Evolutionary conservation across 2,888 invertebrate species (phyloP), one percentile per base, ranked within the genome.

Genomic region (Thera britannica): DNA sequence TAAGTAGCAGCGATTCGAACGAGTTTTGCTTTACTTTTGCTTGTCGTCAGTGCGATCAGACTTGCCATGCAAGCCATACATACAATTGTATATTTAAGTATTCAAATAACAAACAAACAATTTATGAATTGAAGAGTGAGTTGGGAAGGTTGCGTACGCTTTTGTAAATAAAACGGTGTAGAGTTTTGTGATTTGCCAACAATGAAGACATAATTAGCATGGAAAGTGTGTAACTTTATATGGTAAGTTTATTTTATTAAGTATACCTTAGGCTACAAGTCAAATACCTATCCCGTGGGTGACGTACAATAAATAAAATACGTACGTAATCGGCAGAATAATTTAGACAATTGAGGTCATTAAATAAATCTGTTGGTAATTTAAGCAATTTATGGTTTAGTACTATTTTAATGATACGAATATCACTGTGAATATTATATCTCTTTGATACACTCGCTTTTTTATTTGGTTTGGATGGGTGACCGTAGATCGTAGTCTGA

Each of bases 1-100:
- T 11, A 59, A 56, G 49, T 38, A 3, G 54, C 23, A 52, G 12
- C 36, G 35, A 11, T n/a, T 11, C 49, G 12, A 35, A 55, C 62
- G 12, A 36, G 67, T 62, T 60, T 54, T 12, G 48, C 46, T 34
- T 8, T 38, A 38, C 46, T 34, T 8, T 38, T 35, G 2, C 23
- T 34, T 4, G 2, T 9, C 55, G 48, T 61, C 66, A 61, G 61
- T 66, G 34, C 54, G 41, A 58, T 41, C 48, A 35, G 11, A 5
- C n/a, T 35, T 8, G 41, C 23, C 56, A 56, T 41, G 4, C 58
- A 48, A 58, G 52, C n/a, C 54, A 65, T 48, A 65, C 64, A 54
- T 51, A 23, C 23, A 51, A 54, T 9, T 9, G 2, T 9, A 5
- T 5, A 44, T 2, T 8, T 7, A 46, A 2, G 36, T 55, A 52